Base-by-base conservation (phyloP, 2,888 invertebrate species). In the Andricus curvator region DNA sequence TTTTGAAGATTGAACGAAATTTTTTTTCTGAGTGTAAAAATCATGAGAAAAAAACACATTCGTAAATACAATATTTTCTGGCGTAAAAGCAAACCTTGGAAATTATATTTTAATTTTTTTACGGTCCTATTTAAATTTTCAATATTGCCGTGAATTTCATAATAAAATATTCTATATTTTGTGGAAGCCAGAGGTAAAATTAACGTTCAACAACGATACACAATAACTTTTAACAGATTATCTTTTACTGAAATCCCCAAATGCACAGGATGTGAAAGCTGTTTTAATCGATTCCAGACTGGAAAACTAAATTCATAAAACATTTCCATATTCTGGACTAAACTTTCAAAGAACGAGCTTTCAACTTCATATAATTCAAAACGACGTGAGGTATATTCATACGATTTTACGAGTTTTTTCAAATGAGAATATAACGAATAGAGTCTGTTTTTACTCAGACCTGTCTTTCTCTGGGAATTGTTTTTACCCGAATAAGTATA, bases 161-260 rank as follows among this genome's bases (percentile, higher is more conserved):
- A 11, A 37, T 66, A 41, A 80, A 65, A 44, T 37, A 51, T 33
- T 74, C 33, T 20, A 74, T 51, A 74, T 74, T 74, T 74, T 51
- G 29, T 29, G 15, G n/a, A 33, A 74, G 48, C 20, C 51, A 51
- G 70, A 51, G 70, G 70, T 74, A 74, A 74, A 74, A 74, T 74
- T 74, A 74, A 74, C 51, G 51, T 25, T 29, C 29, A 74, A 29
- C 48, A 74, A 29, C 48, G 33, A 33, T 51, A 25, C 20, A 74
- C 70, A 74, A 74, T 74, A 74, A 74, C 70, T 74, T 74, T 74
- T 74, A 74, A 74, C 70, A 74, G 70, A 74, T 74, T 74, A 74
- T 74, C 70, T 74, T 29, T 74, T 56, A 74, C 51, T 56, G 51
- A 74, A 74, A 74, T 74, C 70, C 51, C 70, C 25, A n/a, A 62